phyloP scores from a whole-genome alignment of 2,888 invertebrate genomes.

The Melikaiella ostensackeni region DNA sequence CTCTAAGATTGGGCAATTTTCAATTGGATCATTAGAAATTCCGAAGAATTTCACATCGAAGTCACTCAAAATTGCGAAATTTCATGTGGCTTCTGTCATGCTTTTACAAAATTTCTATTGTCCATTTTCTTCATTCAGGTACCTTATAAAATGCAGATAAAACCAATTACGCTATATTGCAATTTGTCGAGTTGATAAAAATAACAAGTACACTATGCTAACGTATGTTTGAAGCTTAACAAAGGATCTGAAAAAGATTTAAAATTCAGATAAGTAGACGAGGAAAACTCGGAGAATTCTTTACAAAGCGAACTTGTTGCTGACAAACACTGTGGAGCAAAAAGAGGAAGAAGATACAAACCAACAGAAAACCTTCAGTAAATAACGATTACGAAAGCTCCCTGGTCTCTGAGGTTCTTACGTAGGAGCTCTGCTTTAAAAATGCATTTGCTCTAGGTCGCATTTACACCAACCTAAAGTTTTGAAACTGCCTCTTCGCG shows the following conservation, averaged over 20 bases:
- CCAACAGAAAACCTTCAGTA: conserved; percentile 33
- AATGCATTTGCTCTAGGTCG: conserved; percentile 11
- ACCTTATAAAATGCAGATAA: no score
- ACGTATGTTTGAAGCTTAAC: neutral
- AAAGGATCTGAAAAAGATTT: conserved; percentile 25
- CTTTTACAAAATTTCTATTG: no score
- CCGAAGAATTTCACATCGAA: no score
- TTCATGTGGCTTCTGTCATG: no score
- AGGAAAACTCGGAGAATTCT: neutral
- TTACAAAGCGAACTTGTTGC: conserved; percentile 18
- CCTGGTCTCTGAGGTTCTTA: neutral
- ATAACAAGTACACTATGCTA: no score
- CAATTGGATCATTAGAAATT: no score
- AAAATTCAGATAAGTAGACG: conserved; percentile 31
- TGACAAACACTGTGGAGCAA: conserved; percentile 10
- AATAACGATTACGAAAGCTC: conserved; percentile 23
- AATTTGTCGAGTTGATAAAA: no score
- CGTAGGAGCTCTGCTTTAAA: conserved; percentile 9
- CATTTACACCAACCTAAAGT: conserved; percentile 14
- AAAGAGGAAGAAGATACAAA: conserved; percentile 4
- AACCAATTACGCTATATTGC: no score
- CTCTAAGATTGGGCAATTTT: no score
- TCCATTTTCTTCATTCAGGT: no score
- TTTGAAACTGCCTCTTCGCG: neutral
- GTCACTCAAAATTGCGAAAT: no score